Evolutionary conservation across 2,888 invertebrate genomes (phyloP), one percentile per base, ranked within the genome.

Genomic region (Craniophora ligustri): DNA sequence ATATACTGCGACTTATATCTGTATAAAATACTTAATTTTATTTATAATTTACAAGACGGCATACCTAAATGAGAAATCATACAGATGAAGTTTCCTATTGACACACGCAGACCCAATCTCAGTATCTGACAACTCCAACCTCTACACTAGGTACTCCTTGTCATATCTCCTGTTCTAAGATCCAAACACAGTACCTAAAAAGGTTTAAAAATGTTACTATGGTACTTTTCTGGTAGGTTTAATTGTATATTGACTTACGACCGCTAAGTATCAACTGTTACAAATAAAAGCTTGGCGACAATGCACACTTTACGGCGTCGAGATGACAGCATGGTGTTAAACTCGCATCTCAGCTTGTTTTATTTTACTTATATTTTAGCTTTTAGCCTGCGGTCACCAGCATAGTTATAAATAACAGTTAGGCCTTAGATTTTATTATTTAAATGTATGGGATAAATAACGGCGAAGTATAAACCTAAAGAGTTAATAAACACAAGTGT

Each of bases 341-440:
- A 40, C 35, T 38, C 26, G 13, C 19, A 19, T 26, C 4, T 21
- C 15, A 11, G 14, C 39, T 41, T 46, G 31, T 32, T 38, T 60
- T 46, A 32, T 46, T 60, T 46, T 13, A 28, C 16, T 6, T n/a
- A 21, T 30, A 28, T 14, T 11, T 15, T 44, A 42, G 15, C 4
- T 10, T 42, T 47, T 35, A 63, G 40, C 21, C 8, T 65, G 59
- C 28, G 65, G 50, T 50, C 14, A 34, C 5, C n/a, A 13, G 8
- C 14, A 38, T 14, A 28, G 5, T 19, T 26, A 18, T n/a, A 26
- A 53, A 1, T 26, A 35, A 19, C 15, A 39, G 14, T 39, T n/a
- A 5, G n/a, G 10, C 11, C 23, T 5, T 3, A 10, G 14, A 14
- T 23, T 0, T 23, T 23, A 4, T 1, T n/a, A 26, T n/a, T 26